A percentile compares a stretch with the other conserved stretches of the same genome.
Evolutionary conservation across 2,113 vertebrate species (phyloP).

Genomic region (Heterocephalus glaber): DNA sequence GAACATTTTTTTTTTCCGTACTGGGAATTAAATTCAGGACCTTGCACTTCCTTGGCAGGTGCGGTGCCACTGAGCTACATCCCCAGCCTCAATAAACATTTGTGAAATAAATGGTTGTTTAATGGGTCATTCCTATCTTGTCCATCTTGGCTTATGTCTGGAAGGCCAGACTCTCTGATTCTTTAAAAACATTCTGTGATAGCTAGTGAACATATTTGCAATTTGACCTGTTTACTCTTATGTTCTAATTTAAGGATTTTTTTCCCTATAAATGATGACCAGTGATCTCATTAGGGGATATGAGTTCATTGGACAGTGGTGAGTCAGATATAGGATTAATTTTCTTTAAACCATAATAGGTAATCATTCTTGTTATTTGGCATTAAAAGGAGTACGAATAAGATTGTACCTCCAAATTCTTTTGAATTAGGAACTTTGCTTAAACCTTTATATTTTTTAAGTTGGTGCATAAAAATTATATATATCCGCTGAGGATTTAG

Average conservation of each 20-base stretch:
- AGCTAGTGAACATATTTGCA: not conserved
- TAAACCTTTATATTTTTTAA: not conserved
- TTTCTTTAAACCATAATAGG: not conserved
- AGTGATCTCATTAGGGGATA: not conserved
- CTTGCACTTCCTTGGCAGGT: too few relatives aligned
- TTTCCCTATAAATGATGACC: not conserved
- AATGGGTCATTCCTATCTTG: not conserved
- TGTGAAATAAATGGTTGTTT: not conserved
- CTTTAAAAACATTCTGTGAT: not conserved
- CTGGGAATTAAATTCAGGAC: too few relatives aligned
- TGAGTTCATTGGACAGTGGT: not conserved
- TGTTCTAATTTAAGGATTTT: not conserved
- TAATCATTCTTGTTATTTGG: not conserved
- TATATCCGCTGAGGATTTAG: too few relatives aligned
- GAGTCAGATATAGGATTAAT: not conserved
- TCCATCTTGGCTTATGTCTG: not conserved
- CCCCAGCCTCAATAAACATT: not conserved
- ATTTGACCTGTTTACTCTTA: not conserved
- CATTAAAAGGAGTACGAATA: not conserved
- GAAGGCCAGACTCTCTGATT: not conserved
- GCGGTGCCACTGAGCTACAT: too few relatives aligned
- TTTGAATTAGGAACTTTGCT: not conserved
- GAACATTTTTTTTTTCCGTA: not conserved
- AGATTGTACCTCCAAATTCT: not conserved
- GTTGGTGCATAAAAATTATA: not conserved